Percentiles rank a stretch among this genome's conserved stretches.
Conservation (phyloP, 2,797 vertebrate species). For the Semaprochilodus insignis region DNA sequence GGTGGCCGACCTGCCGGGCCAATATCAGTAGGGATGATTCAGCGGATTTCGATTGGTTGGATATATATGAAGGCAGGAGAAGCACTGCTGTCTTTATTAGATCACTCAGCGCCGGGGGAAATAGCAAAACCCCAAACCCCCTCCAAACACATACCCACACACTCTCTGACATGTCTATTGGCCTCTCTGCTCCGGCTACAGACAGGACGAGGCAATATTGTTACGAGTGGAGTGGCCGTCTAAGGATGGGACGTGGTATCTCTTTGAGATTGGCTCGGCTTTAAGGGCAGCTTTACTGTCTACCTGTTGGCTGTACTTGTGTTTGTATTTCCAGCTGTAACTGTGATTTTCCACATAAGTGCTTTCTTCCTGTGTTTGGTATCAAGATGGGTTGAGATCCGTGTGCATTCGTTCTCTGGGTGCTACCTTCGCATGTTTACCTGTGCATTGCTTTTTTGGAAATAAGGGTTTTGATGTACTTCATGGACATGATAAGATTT, state of each 20-base stretch:
- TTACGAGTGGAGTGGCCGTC: constrained; percentile 8
- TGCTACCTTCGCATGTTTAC: too few relatives aligned
- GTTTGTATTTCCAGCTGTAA: neutral
- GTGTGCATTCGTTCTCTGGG: neutral
- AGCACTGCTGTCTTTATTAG: constrained; percentile 69
- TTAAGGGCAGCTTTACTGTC: neutral
- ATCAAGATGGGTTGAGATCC: neutral
- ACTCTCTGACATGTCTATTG: neutral
- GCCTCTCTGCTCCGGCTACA: neutral
- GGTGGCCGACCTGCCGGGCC: neutral
- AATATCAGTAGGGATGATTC: constrained; percentile 56
- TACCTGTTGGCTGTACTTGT: neutral
- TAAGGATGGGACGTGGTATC: constrained; percentile 4
- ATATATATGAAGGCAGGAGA: constrained; percentile 51
- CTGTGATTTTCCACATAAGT: neutral
- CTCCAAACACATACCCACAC: neutral
- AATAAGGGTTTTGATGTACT: too few relatives aligned
- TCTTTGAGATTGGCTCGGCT: constrained; percentile 11
- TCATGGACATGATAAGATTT: too few relatives aligned
- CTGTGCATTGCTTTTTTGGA: neutral
- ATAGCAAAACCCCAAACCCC: neutral
- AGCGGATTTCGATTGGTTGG: constrained; percentile 66
- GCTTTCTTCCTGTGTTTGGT: neutral
- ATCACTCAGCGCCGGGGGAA: constrained; percentile 58
- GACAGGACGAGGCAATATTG: neutral